Evolutionary conservation across 2,888 invertebrate genomes (phyloP).

Genomic region (Xestia ashworthii): DNA sequence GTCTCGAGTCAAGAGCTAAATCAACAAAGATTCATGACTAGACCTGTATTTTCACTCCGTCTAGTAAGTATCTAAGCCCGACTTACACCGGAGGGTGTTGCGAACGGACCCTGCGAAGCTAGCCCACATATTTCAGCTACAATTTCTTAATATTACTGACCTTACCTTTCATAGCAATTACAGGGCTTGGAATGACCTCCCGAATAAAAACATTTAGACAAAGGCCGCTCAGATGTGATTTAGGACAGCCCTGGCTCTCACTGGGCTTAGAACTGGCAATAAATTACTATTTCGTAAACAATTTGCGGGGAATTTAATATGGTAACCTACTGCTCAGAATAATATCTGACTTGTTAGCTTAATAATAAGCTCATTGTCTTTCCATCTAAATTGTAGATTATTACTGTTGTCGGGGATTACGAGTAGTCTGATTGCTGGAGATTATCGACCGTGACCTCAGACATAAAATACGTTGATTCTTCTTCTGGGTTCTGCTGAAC

Average conservation of each 20-base stretch:
- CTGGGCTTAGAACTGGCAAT: constrained; percentile 21
- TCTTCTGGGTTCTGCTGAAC: neutral
- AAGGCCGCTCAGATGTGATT: constrained; percentile 26
- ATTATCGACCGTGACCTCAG: neutral
- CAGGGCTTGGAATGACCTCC: constrained; percentile 16
- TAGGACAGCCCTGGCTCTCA: constrained; percentile 28
- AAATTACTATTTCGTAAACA: constrained; percentile 45
- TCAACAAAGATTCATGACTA: neutral
- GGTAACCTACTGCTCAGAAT: constrained; percentile 11
- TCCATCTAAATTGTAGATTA: constrained; percentile 10
- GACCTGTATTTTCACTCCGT: neutral
- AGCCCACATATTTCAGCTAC: constrained; percentile 32
- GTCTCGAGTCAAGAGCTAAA: neutral
- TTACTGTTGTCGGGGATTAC: neutral
- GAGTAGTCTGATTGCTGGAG: constrained; percentile 1
- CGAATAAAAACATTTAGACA: constrained; percentile 26
- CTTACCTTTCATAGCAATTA: constrained; percentile 40
- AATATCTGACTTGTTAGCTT: constrained; percentile 24
- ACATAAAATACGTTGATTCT: neutral
- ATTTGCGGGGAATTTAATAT: constrained; percentile 33
- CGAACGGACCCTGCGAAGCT: neutral
- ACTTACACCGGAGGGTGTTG: neutral
- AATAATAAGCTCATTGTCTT: constrained; percentile 26
- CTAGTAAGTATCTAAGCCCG: neutral
- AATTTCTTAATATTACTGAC: constrained; percentile 42